These are phyloP conservation scores for Larimichthys crocea DNA, from an alignment of 2,113 vertebrate genomes.

Conservation along the genomic window DNA sequence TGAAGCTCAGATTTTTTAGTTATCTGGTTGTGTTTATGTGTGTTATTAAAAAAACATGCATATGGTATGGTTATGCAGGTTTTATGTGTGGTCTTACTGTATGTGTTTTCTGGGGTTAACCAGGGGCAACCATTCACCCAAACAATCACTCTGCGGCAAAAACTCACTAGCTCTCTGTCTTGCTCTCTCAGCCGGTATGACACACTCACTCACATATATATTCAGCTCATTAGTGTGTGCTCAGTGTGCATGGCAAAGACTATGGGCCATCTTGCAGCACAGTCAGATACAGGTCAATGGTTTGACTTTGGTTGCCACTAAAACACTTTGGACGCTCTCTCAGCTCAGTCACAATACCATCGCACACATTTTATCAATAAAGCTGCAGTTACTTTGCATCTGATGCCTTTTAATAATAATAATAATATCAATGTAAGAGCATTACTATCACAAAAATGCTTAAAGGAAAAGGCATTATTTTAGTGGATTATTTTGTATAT, in stretches of 20 bases:
- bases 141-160: slow-evolving; percentile 64
- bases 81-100: background rate
- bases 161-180: slow-evolving; percentile 2
- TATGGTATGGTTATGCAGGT: background rate
- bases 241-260: slow-evolving; percentile 50
- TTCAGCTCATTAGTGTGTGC: slow-evolving; percentile 63
- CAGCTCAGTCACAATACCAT: background rate
- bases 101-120: slow-evolving; percentile 21
- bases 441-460: background rate
- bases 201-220: slow-evolving; percentile 31
- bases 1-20: slow-evolving; percentile 12
- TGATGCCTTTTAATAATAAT: background rate
- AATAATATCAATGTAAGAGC: background rate
- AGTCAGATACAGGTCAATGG: slow-evolving; percentile 55
- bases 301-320: slow-evolving; percentile 62
- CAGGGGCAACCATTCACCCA: slow-evolving; percentile 23
- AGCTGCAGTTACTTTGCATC: background rate
- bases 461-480: background rate
- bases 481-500: background rate
- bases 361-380: background rate
- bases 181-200: slow-evolving; percentile 7
- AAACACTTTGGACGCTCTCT: background rate
- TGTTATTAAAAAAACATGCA: background rate
- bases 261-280: slow-evolving; percentile 52
- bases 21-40: slow-evolving; percentile 2